Percentiles rank a stretch among this genome's conserved stretches.
Evolutionary conservation across 1,140 invertebrate genomes (phyloP).

Genomic region (Phthorimaea operculella): DNA sequence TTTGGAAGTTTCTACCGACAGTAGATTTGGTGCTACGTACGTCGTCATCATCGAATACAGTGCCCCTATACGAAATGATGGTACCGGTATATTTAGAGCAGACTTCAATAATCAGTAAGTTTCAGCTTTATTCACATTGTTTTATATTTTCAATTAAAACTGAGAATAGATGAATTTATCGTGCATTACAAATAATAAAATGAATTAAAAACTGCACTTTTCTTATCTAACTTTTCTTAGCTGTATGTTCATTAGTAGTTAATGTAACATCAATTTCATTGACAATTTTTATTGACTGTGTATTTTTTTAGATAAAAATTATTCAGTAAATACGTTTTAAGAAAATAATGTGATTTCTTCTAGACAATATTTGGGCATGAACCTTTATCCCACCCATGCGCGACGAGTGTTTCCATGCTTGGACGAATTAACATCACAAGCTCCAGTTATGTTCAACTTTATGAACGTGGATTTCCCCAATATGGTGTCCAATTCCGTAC

Average conservation of each 20-base stretch:
- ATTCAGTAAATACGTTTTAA: no score
- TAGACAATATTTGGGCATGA: constrained; percentile 72
- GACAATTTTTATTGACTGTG: no score
- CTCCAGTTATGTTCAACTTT: constrained; percentile 37
- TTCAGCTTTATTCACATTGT: background rate
- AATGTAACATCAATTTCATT: no score
- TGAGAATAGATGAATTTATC: no score
- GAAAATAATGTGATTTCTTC: background rate
- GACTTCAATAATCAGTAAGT: constrained; percentile 29
- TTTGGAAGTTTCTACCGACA: constrained; percentile 27
- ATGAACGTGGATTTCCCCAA: constrained; percentile 29
- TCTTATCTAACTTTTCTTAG: no score
- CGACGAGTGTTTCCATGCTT: constrained; percentile 90
- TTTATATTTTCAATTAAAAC: no score
- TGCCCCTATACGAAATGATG: constrained; percentile 42
- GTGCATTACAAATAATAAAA: no score
- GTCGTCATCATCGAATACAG: constrained; percentile 48
- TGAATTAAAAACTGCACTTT: no score
- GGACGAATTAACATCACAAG: constrained; percentile 78
- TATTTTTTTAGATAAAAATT: no score
- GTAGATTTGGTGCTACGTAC: constrained; percentile 17
- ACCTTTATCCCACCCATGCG: constrained; percentile 87
- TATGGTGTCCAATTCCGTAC: constrained; percentile 33
- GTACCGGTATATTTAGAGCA: constrained; percentile 31
- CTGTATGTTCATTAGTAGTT: no score